Percentiles rank a stretch among this genome's conserved stretches.
Evolutionary conservation across 23 tunicate species (phyloP).

Genomic region (Halocynthia aurantium): DNA sequence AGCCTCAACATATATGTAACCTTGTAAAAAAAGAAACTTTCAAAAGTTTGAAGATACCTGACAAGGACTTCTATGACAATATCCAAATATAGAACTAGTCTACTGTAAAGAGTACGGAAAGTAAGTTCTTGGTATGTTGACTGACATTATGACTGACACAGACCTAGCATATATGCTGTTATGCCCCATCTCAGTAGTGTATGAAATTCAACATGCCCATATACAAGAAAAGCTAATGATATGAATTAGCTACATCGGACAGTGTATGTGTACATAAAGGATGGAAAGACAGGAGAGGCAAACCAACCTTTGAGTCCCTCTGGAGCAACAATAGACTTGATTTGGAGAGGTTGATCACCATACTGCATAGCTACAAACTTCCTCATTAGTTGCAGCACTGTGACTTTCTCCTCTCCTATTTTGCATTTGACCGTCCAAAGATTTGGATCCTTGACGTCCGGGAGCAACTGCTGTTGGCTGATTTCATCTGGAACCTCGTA

Average conservation of each 20-base stretch:
- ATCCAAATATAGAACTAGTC: too few species aligned
- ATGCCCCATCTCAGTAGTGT: too few species aligned
- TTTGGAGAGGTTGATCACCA: constrained; percentile 85
- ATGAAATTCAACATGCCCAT: too few species aligned
- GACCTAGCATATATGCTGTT: too few species aligned
- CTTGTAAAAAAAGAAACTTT: constrained; percentile 23
- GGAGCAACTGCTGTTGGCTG: constrained; percentile 89
- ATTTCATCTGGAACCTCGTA: constrained; percentile 84
- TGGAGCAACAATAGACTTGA: constrained; percentile 92
- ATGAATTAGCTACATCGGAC: background rate
- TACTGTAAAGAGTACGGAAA: too few species aligned
- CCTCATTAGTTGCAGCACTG: constrained; percentile 78
- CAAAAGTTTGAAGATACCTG: too few species aligned
- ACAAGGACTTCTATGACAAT: too few species aligned
- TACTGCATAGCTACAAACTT: constrained; percentile 86
- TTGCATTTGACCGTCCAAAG: constrained; percentile 96
- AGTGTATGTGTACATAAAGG: background rate
- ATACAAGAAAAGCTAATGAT: too few species aligned
- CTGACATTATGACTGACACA: too few species aligned
- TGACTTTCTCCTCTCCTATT: constrained; percentile 84
- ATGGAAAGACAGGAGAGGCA: background rate
- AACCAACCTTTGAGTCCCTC: constrained; percentile 84
- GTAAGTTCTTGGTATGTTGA: too few species aligned
- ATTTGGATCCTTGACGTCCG: constrained; percentile 97
- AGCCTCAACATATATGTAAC: constrained; percentile 91